phyloP scores from a whole-genome alignment of 2,113 vertebrate genomes.

The Podarcis muralis region DNA sequence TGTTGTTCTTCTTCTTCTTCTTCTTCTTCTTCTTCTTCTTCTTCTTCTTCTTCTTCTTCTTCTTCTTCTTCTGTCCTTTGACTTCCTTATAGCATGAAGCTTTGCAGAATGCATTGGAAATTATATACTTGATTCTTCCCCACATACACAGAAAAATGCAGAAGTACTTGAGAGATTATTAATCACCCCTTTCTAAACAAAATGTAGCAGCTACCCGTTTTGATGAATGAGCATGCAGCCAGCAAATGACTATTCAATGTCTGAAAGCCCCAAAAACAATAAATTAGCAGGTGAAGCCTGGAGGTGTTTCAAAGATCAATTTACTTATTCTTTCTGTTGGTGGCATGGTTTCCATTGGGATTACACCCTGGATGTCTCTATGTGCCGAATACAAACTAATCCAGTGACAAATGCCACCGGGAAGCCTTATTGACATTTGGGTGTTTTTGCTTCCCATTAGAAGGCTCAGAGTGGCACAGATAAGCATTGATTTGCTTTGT shows the following conservation, averaged over 20 bases:
- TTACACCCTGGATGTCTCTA: constrained; percentile 2
- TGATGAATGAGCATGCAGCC: constrained; percentile 20
- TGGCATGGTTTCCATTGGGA: constrained; percentile 20
- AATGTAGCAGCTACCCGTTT: constrained; percentile 1
- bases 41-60: neutral
- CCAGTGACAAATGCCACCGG: neutral
- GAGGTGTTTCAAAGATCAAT: constrained; percentile 14
- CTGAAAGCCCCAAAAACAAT: constrained; percentile 18
- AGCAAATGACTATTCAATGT: constrained; percentile 22
- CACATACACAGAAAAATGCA: neutral
- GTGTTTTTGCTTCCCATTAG: constrained; percentile 4
- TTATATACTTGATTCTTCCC: neutral
- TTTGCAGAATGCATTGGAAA: neutral
- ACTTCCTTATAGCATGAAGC: neutral
- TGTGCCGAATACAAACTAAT: constrained; percentile 13
- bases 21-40: no score
- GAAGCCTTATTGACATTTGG: neutral
- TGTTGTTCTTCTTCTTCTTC: no score
- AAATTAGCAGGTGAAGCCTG: constrained; percentile 31
- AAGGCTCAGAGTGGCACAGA: neutral
- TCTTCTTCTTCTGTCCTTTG: neutral
- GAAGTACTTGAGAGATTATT: neutral
- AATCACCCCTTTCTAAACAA: constrained; percentile 16
- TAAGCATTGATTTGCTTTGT: neutral
- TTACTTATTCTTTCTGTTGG: constrained; percentile 2